phyloP scores from a whole-genome alignment of 2,113 vertebrate genomes.

The Tragulus kanchil region DNA sequence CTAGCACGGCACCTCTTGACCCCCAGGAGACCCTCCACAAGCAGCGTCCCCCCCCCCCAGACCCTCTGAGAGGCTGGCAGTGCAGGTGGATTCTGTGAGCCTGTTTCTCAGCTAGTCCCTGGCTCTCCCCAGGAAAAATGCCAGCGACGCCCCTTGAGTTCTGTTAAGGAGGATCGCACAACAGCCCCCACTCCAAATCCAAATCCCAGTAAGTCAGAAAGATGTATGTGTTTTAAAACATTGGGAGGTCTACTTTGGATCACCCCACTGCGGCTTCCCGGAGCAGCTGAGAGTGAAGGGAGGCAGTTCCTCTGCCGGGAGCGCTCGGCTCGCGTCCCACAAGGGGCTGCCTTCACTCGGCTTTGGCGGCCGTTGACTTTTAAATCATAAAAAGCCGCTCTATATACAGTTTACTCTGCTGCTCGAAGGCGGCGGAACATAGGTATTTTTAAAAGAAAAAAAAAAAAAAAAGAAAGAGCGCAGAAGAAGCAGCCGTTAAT shows the following conservation, averaged over 20 bases:
- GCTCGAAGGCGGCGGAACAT: slow-evolving; percentile 86
- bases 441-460: slow-evolving; percentile 82
- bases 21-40: neutral
- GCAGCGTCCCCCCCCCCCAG: rapidly evolving
- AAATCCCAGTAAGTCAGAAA: slow-evolving; percentile 84
- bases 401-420: slow-evolving; percentile 87
- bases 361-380: slow-evolving; percentile 89
- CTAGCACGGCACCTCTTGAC: neutral
- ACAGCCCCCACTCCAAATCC: slow-evolving; percentile 69
- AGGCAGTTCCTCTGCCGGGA: slow-evolving; percentile 80
- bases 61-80: neutral
- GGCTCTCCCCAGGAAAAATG: slow-evolving; percentile 64
- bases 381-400: slow-evolving; percentile 90
- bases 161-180: slow-evolving; percentile 73
- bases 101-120: slow-evolving; percentile 6
- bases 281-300: slow-evolving; percentile 84
- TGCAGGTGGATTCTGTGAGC: slow-evolving; percentile 19
- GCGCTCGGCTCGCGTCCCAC: slow-evolving; percentile 78
- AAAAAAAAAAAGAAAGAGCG: neutral
- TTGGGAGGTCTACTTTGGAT: slow-evolving; percentile 88
- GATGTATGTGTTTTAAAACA: slow-evolving; percentile 86
- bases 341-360: slow-evolving; percentile 83
- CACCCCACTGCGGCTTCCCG: slow-evolving; percentile 85
- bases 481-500: slow-evolving; percentile 88
- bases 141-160: slow-evolving; percentile 68